These are phyloP conservation scores for Mesopsocus fuscifrons DNA, from an alignment of 2,888 invertebrate species.

Conservation along the genomic window DNA sequence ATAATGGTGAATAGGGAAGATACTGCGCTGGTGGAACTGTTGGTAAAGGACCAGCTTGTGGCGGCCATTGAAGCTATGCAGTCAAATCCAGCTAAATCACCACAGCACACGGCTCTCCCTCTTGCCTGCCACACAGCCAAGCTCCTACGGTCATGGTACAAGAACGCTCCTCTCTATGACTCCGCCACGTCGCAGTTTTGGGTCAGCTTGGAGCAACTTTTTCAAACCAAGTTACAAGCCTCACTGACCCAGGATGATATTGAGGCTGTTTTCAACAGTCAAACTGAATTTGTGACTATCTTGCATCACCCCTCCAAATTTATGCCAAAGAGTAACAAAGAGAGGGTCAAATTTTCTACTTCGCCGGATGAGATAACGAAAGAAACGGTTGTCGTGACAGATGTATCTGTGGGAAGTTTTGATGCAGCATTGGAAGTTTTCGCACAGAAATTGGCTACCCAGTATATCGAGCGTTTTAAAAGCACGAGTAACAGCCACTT, in stretches of 20 bases:
- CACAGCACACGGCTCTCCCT: constrained; percentile 27
- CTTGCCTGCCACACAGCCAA: constrained; percentile 13
- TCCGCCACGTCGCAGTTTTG: constrained; percentile 26
- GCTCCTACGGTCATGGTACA: constrained; percentile 35
- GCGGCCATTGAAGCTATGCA: constrained; percentile 28
- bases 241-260: constrained; percentile 15
- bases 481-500: too few relatives aligned
- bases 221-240: constrained; percentile 19
- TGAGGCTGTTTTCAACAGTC: constrained; percentile 19
- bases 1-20: constrained; percentile 31
- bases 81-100: constrained; percentile 27
- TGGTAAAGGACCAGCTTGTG: constrained; percentile 28
- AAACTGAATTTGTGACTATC: constrained; percentile 28
- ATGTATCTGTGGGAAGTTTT: too few relatives aligned
- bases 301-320: constrained; percentile 27
- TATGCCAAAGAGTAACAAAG: constrained; percentile 30
- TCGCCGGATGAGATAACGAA: constrained; percentile 19
- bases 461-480: too few relatives aligned
- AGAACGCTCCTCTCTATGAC: constrained; percentile 25
- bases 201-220: constrained; percentile 22
- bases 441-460: too few relatives aligned
- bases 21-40: constrained; percentile 24
- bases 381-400: neutral
- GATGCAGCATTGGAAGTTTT: too few relatives aligned
- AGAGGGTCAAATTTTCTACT: constrained; percentile 29